Percentiles rank a stretch among this genome's conserved stretches.
These are phyloP conservation scores for Gobio gobio DNA, from an alignment of 2,113 vertebrate genomes.

Conservation along the genomic window DNA sequence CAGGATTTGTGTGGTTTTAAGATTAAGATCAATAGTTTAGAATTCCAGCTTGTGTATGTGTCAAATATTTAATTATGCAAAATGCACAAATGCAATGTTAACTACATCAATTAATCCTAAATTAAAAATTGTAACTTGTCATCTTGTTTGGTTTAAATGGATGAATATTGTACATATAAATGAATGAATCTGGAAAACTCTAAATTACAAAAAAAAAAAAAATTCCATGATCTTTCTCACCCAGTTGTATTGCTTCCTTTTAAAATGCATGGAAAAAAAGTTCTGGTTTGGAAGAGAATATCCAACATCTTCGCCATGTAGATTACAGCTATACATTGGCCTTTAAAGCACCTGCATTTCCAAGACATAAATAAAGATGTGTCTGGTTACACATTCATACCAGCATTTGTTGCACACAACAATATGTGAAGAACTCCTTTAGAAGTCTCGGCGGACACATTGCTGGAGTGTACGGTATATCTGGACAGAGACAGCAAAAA, in stretches of 20 bases:
- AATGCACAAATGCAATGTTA: neutral
- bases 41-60: neutral
- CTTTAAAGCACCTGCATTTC: neutral
- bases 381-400: neutral
- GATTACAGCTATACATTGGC: neutral
- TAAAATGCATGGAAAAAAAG: neutral
- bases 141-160: neutral
- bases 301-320: neutral
- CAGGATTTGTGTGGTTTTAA: too few species aligned
- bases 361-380: neutral
- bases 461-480: neutral
- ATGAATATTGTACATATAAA: neutral
- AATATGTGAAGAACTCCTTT: neutral
- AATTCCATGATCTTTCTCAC: neutral
- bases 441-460: neutral
- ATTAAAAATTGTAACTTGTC: neutral
- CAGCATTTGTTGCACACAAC: neutral
- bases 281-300: neutral
- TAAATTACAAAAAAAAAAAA: neutral
- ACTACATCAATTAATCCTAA: neutral
- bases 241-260: neutral
- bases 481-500: neutral
- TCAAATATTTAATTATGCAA: neutral
- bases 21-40: neutral
- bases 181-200: neutral